Evolutionary conservation across 2,797 vertebrate genomes (phyloP).

Genomic region (Aldrovandia affinis): DNA sequence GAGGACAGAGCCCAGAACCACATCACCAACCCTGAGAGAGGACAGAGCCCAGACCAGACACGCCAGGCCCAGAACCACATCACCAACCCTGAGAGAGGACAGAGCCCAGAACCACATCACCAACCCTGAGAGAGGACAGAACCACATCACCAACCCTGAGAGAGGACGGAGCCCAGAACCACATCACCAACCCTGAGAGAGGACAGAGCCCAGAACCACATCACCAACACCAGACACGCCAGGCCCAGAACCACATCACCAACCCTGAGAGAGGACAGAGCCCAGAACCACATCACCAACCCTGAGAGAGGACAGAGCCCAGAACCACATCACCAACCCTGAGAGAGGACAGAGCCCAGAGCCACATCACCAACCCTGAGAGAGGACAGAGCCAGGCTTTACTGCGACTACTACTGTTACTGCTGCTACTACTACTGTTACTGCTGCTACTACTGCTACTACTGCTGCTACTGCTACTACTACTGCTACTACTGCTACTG

Average conservation of each 20-base stretch:
- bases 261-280: too few relatives aligned
- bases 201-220: too few relatives aligned
- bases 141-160: too few relatives aligned
- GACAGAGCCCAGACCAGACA: too few relatives aligned
- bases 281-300: too few relatives aligned
- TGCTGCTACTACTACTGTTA: neutral
- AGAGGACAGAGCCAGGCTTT: neutral
- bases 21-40: too few relatives aligned
- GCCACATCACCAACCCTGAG: slow-evolving; percentile 79
- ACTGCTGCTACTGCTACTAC: neutral
- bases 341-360: slow-evolving; percentile 85
- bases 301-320: too few relatives aligned
- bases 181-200: too few relatives aligned
- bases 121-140: slow-evolving; percentile 62
- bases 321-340: too few relatives aligned
- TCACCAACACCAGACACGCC: slow-evolving; percentile 77
- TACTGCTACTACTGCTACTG: neutral
- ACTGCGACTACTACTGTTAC: neutral
- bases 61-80: slow-evolving; percentile 80
- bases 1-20: too few relatives aligned
- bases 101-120: too few relatives aligned
- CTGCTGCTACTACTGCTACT: neutral
- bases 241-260: slow-evolving; percentile 84
- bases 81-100: slow-evolving; percentile 71
- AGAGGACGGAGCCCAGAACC: too few relatives aligned